phyloP scores from a whole-genome alignment of 2,113 vertebrate genomes.

The Anthoscopus minutus region DNA sequence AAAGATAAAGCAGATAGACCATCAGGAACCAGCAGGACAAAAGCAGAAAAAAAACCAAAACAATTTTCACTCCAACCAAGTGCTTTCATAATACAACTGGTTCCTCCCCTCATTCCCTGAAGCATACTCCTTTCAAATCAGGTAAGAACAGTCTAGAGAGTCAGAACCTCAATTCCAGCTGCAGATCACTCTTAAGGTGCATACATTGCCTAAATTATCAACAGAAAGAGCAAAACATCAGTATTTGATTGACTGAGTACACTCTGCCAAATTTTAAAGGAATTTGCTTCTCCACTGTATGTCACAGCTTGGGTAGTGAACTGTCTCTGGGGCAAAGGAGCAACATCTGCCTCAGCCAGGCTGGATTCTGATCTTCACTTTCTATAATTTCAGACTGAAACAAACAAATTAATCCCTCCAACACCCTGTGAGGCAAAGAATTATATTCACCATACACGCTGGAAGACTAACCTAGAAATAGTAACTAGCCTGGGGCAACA shows the following conservation, averaged over 20 bases:
- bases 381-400: neutral
- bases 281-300: neutral
- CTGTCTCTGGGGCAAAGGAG: neutral
- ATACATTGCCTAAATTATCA: neutral
- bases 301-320: neutral
- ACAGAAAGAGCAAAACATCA: neutral
- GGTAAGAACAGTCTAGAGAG: neutral
- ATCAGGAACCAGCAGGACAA: neutral
- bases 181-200: neutral
- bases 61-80: neutral
- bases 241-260: neutral
- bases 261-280: neutral
- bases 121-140: neutral
- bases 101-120: neutral
- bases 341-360: neutral
- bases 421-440: neutral
- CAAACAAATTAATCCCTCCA: neutral
- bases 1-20: neutral
- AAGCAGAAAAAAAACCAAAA: neutral
- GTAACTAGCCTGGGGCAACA: neutral
- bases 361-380: neutral
- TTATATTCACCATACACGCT: neutral
- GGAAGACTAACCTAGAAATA: neutral
- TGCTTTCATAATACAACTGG: neutral
- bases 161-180: neutral